Percentiles rank a stretch among this genome's conserved stretches.
Evolutionary conservation across 2,797 vertebrate species (phyloP).

Genomic region (Lerista edwardsae): DNA sequence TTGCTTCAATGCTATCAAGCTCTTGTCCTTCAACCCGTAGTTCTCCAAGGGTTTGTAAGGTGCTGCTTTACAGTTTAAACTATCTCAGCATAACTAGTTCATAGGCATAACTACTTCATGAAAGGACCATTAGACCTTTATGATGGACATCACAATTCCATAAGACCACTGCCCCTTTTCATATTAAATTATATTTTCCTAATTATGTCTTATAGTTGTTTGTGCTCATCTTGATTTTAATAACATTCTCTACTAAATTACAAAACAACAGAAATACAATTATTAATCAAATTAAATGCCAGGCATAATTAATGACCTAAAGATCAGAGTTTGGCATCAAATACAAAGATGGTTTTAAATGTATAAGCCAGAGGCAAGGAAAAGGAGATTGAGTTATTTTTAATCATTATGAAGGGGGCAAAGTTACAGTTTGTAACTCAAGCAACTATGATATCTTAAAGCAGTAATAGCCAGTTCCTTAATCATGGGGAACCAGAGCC

Average conservation of each 20-base stretch:
- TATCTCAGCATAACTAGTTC: neutral
- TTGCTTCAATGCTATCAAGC: neutral
- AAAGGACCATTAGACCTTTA: slow-evolving; percentile 62
- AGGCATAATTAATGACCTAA: slow-evolving; percentile 15
- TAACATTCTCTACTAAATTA: slow-evolving; percentile 38
- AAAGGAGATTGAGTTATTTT: neutral
- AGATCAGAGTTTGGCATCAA: neutral
- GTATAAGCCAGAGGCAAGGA: neutral
- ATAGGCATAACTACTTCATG: slow-evolving; percentile 24
- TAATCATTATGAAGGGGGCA: neutral
- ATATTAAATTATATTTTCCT: slow-evolving; percentile 61
- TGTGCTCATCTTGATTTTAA: slow-evolving; percentile 52
- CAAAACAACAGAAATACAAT: slow-evolving; percentile 44
- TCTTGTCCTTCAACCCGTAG: neutral
- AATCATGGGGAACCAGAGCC: neutral
- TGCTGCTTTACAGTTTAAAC: neutral
- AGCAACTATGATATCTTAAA: neutral
- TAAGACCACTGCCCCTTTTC: slow-evolving; percentile 50
- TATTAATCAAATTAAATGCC: slow-evolving; percentile 9
- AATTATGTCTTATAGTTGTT: slow-evolving; percentile 38
- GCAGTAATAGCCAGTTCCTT: neutral
- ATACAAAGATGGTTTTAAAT: neutral
- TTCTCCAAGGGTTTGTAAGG: neutral
- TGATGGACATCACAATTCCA: slow-evolving; percentile 58
- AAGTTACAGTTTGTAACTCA: neutral